Evolutionary conservation across 2,113 vertebrate genomes (phyloP).

Genomic region (Galemys pyrenaicus): DNA sequence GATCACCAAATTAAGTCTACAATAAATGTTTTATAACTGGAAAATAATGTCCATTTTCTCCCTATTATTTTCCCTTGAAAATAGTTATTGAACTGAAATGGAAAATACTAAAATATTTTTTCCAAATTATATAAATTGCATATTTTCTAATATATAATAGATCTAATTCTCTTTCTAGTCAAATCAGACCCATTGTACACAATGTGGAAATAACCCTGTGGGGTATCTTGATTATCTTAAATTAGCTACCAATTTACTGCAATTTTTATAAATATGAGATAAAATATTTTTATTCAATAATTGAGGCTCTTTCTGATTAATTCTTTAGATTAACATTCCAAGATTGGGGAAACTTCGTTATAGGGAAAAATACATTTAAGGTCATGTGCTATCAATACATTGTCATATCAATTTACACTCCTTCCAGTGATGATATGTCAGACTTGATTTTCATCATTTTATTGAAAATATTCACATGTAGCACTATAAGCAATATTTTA

Average conservation of each 20-base stretch:
- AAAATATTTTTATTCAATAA: constrained; percentile 23
- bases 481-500: background rate
- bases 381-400: background rate
- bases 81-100: background rate
- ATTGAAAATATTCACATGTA: background rate
- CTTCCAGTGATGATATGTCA: background rate
- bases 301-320: background rate
- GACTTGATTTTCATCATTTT: background rate
- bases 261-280: background rate
- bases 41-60: background rate
- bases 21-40: background rate
- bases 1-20: background rate
- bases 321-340: background rate
- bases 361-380: background rate
- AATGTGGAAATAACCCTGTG: background rate
- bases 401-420: background rate
- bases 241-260: constrained; percentile 10
- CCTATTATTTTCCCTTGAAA: background rate
- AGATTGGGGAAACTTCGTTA: background rate
- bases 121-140: constrained; percentile 21
- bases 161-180: constrained; percentile 5
- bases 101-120: constrained; percentile 41
- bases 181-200: background rate
- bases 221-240: background rate
- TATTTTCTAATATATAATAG: constrained; percentile 35